A percentile compares a stretch with the other conserved stretches of the same genome.
These are phyloP conservation scores for Microtus oregoni DNA, from an alignment of 2,113 vertebrate species.

Conservation along the genomic window DNA sequence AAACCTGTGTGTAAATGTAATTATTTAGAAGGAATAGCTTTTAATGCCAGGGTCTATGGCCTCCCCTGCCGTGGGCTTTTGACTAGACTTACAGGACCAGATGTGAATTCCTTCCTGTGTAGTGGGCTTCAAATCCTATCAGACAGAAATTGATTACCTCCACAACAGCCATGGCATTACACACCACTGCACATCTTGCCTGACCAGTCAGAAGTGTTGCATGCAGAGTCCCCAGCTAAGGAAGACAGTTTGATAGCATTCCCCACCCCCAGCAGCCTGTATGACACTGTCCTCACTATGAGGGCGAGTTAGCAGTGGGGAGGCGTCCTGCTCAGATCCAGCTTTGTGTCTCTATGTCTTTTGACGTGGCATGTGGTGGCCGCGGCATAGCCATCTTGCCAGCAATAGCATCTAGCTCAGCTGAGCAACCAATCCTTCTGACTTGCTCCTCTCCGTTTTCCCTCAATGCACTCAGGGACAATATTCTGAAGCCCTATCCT, in stretches of 20 bases:
- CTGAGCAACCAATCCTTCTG: too few species aligned
- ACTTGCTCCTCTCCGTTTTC: not conserved
- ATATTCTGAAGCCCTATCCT: not conserved
- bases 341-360: not conserved
- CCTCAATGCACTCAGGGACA: not conserved
- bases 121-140: not conserved
- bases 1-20: not conserved
- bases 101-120: not conserved
- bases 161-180: not conserved
- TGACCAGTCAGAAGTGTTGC: not conserved
- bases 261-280: not conserved
- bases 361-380: not conserved
- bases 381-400: too few species aligned
- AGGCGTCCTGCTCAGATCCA: not conserved
- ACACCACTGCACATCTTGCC: not conserved
- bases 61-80: not conserved
- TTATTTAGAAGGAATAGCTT: not conserved
- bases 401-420: not conserved
- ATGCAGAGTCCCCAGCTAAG: not conserved
- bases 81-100: not conserved
- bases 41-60: not conserved
- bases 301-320: not conserved
- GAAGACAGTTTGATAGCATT: too few species aligned
- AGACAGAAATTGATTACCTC: not conserved
- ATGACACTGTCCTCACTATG: not conserved